Percentiles rank a stretch among this genome's conserved stretches.
phyloP scores from a whole-genome alignment of 2,797 vertebrate genomes.

The Thamnophis elegans region DNA sequence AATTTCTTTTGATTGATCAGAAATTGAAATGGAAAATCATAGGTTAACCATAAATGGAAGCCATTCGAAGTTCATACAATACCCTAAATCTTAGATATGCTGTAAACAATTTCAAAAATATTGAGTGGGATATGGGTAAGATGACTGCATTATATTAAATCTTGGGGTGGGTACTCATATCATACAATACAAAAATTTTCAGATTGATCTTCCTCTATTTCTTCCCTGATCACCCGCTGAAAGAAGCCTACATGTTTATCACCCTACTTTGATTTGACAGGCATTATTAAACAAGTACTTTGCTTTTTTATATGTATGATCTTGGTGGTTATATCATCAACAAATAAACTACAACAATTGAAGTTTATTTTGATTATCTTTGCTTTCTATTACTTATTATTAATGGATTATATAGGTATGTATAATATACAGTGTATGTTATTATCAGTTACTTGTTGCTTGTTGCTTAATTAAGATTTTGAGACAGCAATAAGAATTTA shows the following conservation, averaged over 20 bases:
- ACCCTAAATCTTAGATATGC: background rate
- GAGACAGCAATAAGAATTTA: background rate
- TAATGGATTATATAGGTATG: no score
- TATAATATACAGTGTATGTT: background rate
- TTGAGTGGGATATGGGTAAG: background rate
- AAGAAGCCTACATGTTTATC: background rate
- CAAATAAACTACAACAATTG: background rate
- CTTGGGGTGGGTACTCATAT: background rate
- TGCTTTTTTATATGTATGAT: background rate
- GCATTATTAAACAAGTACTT: background rate
- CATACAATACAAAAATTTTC: background rate
- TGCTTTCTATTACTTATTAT: background rate
- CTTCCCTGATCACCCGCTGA: background rate
- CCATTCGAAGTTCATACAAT: background rate
- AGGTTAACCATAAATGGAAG: background rate
- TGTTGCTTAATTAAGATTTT: background rate
- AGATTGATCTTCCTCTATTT: background rate
- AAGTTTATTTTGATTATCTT: background rate
- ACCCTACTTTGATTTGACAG: background rate
- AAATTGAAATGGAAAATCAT: background rate
- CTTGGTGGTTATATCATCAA: background rate
- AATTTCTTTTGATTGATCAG: background rate
- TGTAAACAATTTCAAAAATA: background rate
- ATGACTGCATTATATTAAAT: background rate
- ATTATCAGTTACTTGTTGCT: background rate